Evolutionary conservation across 2,113 vertebrate genomes (phyloP).

Genomic region (Indicator maculatus): DNA sequence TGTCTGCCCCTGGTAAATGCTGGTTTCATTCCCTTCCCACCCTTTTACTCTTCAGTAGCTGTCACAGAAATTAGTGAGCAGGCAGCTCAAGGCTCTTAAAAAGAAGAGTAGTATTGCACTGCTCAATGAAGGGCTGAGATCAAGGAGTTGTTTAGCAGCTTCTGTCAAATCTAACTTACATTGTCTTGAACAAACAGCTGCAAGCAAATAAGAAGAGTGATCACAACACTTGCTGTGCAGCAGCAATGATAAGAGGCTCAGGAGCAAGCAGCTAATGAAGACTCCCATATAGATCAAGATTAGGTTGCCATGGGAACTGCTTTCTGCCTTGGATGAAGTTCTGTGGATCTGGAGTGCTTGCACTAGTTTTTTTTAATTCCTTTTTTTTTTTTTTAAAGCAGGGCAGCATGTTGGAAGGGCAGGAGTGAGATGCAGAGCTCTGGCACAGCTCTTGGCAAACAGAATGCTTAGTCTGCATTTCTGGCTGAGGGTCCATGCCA

Average conservation of each 20-base stretch:
- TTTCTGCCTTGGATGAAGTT: conserved; percentile 29
- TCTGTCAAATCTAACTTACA: conserved; percentile 28
- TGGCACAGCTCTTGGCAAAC: not conserved
- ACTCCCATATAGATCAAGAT: conserved; percentile 57
- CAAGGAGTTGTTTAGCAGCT: conserved; percentile 34
- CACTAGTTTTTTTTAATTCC: not conserved
- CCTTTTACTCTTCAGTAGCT: conserved; percentile 26
- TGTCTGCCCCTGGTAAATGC: conserved; percentile 74
- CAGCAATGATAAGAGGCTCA: conserved; percentile 40
- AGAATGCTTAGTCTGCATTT: not conserved
- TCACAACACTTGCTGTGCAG: conserved; percentile 37
- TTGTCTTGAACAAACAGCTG: conserved; percentile 49
- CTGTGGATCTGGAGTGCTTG: not conserved
- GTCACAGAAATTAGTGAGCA: not conserved
- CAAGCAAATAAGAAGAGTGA: conserved; percentile 49
- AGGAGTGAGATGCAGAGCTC: not conserved
- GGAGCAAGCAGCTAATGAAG: conserved; percentile 63
- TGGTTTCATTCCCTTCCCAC: conserved; percentile 39
- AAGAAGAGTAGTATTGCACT: not conserved
- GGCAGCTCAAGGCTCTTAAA: conserved; percentile 26
- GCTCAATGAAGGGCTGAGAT: conserved; percentile 34
- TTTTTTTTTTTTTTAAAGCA: not conserved
- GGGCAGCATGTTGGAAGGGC: not conserved
- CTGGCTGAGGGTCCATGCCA: not conserved
- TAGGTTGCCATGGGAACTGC: conserved; percentile 67